Evolutionary conservation across 2,888 invertebrate species (phyloP).

Genomic region (Dione vanillae): DNA sequence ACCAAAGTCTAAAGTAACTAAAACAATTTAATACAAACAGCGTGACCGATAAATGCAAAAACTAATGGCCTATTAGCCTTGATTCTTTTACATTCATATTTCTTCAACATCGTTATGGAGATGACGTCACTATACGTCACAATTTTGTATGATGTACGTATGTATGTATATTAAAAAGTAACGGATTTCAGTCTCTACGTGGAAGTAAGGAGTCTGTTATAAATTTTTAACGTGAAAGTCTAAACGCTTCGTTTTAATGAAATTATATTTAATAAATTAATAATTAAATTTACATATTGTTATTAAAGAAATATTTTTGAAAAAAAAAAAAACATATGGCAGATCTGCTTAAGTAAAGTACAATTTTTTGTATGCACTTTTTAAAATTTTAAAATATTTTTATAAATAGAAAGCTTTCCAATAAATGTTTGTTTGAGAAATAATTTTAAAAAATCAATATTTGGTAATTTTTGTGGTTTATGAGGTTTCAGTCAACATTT

Average conservation of each 20-base stretch:
- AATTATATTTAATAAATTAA: too few species aligned
- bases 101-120: not conserved
- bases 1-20: too few species aligned
- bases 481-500: not conserved
- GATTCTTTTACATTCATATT: conserved; percentile 19
- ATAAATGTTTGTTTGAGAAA: not conserved
- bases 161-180: not conserved
- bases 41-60: conserved; percentile 21
- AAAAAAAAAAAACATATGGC: too few species aligned
- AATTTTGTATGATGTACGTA: not conserved
- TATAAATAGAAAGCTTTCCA: too few species aligned
- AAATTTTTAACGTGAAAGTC: too few species aligned
- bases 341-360: too few species aligned
- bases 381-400: too few species aligned
- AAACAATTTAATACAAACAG: not conserved
- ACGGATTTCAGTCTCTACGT: not conserved
- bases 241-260: too few species aligned
- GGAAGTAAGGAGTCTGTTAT: not conserved
- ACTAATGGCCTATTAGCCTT: conserved; percentile 31
- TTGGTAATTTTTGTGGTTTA: not conserved
- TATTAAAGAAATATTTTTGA: too few species aligned
- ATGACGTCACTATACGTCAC: conserved; percentile 27
- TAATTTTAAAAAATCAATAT: not conserved
- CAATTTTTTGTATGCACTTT: too few species aligned
- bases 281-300: too few species aligned